These are phyloP conservation scores for Drosophila navojoa DNA, from an alignment of 1,140 invertebrate genomes.

Conservation along the genomic window DNA sequence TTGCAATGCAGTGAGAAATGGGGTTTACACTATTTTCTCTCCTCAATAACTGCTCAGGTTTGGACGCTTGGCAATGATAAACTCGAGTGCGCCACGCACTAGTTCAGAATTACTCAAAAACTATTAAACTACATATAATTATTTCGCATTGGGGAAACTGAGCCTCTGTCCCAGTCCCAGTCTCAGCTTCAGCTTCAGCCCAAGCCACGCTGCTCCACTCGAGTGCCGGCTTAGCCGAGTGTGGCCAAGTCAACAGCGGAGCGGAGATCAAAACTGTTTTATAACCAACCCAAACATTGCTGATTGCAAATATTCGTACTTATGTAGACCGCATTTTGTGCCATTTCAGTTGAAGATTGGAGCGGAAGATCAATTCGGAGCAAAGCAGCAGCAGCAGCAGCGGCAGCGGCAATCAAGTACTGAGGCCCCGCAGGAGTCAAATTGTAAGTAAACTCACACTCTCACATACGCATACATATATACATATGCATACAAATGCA, in stretches of 20 bases:
- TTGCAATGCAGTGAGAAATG: neutral
- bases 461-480: neutral
- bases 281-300: neutral
- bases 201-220: slow-evolving; percentile 14
- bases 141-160: slow-evolving; percentile 1
- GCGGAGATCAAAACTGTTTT: slow-evolving; percentile 31
- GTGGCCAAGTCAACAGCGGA: slow-evolving; percentile 33
- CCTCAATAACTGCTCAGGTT: neutral
- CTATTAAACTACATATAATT: slow-evolving; percentile 5
- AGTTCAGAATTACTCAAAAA: slow-evolving; percentile 25
- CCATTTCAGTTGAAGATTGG: slow-evolving; percentile 13
- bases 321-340: neutral
- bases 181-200: too few relatives aligned
- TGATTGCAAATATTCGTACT: neutral
- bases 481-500: neutral
- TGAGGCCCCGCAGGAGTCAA: slow-evolving; percentile 11
- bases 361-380: neutral
- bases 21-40: neutral
- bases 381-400: too few relatives aligned
- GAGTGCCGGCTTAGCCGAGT: slow-evolving; percentile 40
- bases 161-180: slow-evolving; percentile 2
- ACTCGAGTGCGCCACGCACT: slow-evolving; percentile 29
- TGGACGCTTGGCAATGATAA: slow-evolving; percentile 4
- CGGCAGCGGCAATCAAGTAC: neutral
- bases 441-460: slow-evolving; percentile 20